A percentile compares a stretch with the other conserved stretches of the same genome.
phyloP scores from a whole-genome alignment of 2,113 vertebrate species.

The Rhea americana region DNA sequence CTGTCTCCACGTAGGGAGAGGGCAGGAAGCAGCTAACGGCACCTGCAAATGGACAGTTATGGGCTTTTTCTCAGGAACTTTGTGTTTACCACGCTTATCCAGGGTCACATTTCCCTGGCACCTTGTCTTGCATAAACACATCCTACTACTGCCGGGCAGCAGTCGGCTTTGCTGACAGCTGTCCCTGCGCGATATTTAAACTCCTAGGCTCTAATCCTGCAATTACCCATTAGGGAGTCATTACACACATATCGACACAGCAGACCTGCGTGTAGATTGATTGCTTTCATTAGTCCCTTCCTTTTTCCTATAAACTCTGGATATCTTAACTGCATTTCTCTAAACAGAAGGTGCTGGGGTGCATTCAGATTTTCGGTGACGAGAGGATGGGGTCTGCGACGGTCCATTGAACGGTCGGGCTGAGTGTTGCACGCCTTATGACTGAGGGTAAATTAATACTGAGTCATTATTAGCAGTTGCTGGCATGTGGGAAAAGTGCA shows the following conservation, averaged over 20 bases:
- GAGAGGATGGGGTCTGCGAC: background rate
- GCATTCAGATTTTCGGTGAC: background rate
- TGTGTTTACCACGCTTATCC: background rate
- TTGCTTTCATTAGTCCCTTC: background rate
- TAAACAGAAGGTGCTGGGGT: background rate
- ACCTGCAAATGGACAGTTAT: background rate
- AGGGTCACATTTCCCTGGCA: background rate
- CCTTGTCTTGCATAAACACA: background rate
- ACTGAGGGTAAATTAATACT: background rate
- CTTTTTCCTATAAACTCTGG: background rate
- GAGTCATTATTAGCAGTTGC: background rate
- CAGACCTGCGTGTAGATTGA: background rate
- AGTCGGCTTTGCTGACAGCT: background rate
- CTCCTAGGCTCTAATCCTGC: background rate
- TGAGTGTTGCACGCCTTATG: background rate
- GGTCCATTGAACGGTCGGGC: background rate
- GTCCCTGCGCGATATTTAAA: background rate
- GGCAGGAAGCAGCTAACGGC: background rate
- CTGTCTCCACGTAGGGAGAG: fast-evolving
- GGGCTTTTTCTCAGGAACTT: background rate
- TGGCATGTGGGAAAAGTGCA: background rate
- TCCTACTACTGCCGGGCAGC: fast-evolving
- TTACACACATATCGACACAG: background rate
- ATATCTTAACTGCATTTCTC: background rate
- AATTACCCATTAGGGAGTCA: background rate